A percentile compares a stretch with the other conserved stretches of the same genome.
phyloP scores from a whole-genome alignment of 64 coral and sea anemone species.

The Dendronephthya gigantea region DNA sequence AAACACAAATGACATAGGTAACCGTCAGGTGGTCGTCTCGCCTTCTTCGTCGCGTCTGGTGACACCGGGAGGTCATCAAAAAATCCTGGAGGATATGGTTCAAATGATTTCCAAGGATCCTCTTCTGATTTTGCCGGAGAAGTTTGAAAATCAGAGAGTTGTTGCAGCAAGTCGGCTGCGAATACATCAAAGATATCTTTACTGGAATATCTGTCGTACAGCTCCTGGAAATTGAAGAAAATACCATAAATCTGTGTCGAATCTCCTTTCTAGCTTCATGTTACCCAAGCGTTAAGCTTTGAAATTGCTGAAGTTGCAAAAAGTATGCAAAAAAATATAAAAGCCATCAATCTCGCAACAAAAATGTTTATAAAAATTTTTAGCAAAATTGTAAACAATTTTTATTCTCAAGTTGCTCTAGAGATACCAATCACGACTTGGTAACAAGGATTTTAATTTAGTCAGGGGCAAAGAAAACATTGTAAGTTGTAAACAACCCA shows the following conservation, averaged over 20 bases:
- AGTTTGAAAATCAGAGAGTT: neutral
- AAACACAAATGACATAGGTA: conserved; percentile 93
- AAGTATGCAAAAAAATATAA: too few species aligned
- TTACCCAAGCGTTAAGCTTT: too few species aligned
- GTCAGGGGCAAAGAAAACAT: too few species aligned
- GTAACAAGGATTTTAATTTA: too few species aligned
- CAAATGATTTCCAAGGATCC: neutral
- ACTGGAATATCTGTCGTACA: neutral
- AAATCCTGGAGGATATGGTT: neutral
- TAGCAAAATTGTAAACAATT: too few species aligned
- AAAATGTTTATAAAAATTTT: too few species aligned
- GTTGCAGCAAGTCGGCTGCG: neutral
- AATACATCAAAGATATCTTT: conserved; percentile 15
- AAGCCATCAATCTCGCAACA: too few species aligned
- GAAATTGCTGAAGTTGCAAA: too few species aligned
- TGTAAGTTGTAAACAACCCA: too few species aligned
- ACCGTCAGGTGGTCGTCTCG: conserved; percentile 84
- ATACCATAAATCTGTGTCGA: neutral
- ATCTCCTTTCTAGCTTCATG: too few species aligned
- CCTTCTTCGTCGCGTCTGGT: conserved; percentile 51
- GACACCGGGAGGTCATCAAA: neutral
- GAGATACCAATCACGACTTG: too few species aligned
- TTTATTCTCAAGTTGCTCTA: too few species aligned
- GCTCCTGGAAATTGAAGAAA: neutral
- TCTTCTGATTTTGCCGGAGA: neutral